Evolutionary conservation across 2,797 vertebrate species (phyloP).

Genomic region (Liasis olivaceus): DNA sequence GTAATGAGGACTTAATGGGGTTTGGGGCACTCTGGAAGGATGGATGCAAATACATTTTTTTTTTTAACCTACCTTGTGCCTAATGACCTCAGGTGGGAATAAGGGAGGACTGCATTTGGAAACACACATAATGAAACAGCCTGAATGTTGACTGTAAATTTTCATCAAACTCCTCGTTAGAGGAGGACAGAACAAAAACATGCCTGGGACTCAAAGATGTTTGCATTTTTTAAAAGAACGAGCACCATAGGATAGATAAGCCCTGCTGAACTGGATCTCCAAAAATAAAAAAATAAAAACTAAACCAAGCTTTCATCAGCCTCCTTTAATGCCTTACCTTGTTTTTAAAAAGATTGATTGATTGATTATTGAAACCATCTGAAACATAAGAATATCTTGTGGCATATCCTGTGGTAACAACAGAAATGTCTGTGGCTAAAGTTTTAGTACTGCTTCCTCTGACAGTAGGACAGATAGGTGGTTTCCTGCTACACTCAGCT

Average conservation of each 20-base stretch:
- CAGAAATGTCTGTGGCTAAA: neutral
- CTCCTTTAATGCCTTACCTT: neutral
- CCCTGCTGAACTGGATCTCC: neutral
- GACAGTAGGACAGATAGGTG: neutral
- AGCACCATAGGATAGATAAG: neutral
- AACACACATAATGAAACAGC: constrained; percentile 53
- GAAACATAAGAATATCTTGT: neutral
- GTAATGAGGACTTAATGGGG: constrained; percentile 65
- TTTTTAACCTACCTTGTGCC: constrained; percentile 74
- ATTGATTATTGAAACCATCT: neutral
- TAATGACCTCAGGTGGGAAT: constrained; percentile 80
- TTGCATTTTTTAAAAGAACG: neutral
- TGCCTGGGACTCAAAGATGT: neutral
- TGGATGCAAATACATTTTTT: constrained; percentile 63
- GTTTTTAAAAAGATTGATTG: neutral
- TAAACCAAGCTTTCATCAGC: neutral
- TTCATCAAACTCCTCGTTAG: constrained; percentile 12
- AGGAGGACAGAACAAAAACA: constrained; percentile 24
- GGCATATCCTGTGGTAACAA: neutral
- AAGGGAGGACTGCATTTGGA: constrained; percentile 55
- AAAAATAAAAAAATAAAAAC: neutral
- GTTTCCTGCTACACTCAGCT: neutral
- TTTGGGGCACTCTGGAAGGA: constrained; percentile 65
- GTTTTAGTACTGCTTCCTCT: neutral
- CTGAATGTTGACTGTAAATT: constrained; percentile 46